phyloP scores from a whole-genome alignment of 2,113 vertebrate genomes.

The Hirundichthys speculiger region DNA sequence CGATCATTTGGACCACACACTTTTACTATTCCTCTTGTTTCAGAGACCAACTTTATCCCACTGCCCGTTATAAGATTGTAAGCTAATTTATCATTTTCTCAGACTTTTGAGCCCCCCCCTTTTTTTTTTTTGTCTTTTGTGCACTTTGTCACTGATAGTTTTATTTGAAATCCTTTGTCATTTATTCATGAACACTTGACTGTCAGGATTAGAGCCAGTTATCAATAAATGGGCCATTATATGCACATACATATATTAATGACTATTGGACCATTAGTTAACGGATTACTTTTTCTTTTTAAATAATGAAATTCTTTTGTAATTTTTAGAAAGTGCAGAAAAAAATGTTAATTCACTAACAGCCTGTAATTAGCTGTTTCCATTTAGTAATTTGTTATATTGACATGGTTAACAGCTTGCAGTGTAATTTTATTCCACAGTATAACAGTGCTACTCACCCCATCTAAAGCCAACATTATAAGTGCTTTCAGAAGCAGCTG shows the following conservation, averaged over 20 bases:
- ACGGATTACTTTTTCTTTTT: conserved; percentile 24
- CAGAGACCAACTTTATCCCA: conserved; percentile 25
- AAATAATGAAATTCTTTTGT: conserved; percentile 45
- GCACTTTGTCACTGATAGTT: conserved; percentile 67
- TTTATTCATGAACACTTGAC: conserved; percentile 54
- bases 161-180: conserved; percentile 24
- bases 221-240: conserved; percentile 54
- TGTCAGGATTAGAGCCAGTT: conserved; percentile 44
- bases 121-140: conserved; percentile 50
- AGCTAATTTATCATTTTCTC: conserved; percentile 48
- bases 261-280: conserved; percentile 57
- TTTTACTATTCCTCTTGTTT: conserved; percentile 10
- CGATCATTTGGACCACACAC: background rate
- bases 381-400: conserved; percentile 36
- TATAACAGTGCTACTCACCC: conserved; percentile 18
- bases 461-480: conserved; percentile 31
- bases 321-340: conserved; percentile 27
- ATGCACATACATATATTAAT: conserved; percentile 11
- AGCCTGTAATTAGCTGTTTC: conserved; percentile 48
- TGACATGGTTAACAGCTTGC: conserved; percentile 48
- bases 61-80: conserved; percentile 53
- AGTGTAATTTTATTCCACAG: conserved; percentile 45
- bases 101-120: conserved; percentile 49
- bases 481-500: conserved; percentile 40
- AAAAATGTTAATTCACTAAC: conserved; percentile 16